phyloP scores from a whole-genome alignment of 2,888 invertebrate genomes.

The Ophion costatus region DNA sequence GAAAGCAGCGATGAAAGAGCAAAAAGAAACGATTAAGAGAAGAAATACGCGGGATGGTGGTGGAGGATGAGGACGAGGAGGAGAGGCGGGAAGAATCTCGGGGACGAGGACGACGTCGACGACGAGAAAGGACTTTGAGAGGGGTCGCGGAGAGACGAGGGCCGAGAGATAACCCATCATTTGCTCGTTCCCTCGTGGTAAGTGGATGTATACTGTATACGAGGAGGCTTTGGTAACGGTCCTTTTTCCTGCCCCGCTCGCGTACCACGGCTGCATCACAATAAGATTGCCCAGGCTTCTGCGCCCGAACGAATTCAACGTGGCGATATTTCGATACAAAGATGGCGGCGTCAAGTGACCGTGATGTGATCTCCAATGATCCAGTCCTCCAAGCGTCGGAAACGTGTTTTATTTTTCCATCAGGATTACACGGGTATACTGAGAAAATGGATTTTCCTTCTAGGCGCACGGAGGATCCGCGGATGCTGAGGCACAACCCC shows the following conservation, averaged over 20 bases:
- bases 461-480: not conserved
- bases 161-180: conserved; percentile 73
- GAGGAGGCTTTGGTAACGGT: conserved; percentile 68
- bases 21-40: conserved; percentile 1
- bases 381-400: not conserved
- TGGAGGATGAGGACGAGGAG: conserved; percentile 25
- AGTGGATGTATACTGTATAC: conserved; percentile 67
- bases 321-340: not conserved
- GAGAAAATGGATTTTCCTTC: not conserved
- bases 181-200: conserved; percentile 72
- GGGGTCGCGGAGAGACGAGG: conserved; percentile 64
- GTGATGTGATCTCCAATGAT: not conserved
- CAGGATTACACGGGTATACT: not conserved
- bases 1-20: conserved; percentile 13
- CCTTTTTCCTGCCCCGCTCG: conserved; percentile 38
- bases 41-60: conserved; percentile 47
- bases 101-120: conserved; percentile 35
- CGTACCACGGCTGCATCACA: conserved; percentile 42
- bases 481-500: not conserved
- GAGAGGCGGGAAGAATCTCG: conserved; percentile 19
- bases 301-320: not conserved
- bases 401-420: not conserved
- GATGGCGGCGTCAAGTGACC: not conserved
- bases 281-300: conserved; percentile 43
- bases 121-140: conserved; percentile 20